Evolutionary conservation across 2,113 vertebrate species (phyloP).

Genomic region (Piaya cayana): DNA sequence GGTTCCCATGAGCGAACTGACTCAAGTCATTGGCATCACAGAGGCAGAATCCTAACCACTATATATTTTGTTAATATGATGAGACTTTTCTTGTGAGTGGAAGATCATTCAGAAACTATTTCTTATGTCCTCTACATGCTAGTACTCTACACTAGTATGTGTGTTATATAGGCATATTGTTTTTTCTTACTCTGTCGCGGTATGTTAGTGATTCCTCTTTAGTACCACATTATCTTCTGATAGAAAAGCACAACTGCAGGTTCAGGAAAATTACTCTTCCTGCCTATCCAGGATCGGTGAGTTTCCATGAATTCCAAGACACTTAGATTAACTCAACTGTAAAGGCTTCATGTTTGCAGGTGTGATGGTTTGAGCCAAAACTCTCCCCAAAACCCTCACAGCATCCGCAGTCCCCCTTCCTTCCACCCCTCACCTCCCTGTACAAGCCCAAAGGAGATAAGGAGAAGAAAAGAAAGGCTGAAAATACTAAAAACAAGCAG

Average conservation of each 20-base stretch:
- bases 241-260: not conserved
- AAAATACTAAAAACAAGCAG: no score
- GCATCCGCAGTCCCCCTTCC: no score
- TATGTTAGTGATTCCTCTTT: not conserved
- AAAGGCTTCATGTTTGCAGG: not conserved
- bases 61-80: not conserved
- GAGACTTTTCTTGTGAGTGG: not conserved
- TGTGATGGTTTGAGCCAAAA: no score
- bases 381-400: no score
- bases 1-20: not conserved
- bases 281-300: not conserved
- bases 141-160: not conserved
- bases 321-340: not conserved
- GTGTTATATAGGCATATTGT: not conserved
- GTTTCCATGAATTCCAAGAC: not conserved
- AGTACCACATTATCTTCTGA: not conserved
- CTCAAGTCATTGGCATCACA: fast-evolving
- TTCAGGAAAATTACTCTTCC: not conserved
- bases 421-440: no score
- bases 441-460: no score
- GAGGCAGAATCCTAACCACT: not conserved
- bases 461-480: no score
- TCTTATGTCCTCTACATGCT: fast-evolving
- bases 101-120: not conserved
- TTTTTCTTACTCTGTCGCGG: not conserved